These are phyloP conservation scores for Ptychoptera contaminata DNA, from an alignment of 2,888 invertebrate species.

Conservation along the genomic window DNA sequence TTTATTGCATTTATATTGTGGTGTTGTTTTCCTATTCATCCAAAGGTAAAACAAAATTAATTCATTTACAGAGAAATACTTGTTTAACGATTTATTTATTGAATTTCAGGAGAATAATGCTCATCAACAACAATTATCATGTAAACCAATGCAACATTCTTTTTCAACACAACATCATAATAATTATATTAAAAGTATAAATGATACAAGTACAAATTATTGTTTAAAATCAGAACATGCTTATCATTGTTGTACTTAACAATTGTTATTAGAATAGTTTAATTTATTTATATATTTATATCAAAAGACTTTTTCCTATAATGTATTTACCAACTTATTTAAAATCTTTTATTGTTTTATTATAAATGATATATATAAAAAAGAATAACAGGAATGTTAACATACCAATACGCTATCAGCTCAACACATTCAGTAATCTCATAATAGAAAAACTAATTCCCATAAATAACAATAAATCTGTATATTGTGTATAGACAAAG, in stretches of 20 bases:
- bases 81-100: not conserved
- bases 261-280: not conserved
- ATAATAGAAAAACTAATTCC: no score
- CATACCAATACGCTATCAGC: no score
- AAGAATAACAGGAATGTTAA: no score
- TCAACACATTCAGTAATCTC: no score
- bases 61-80: no score
- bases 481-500: no score
- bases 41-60: constrained; percentile 25
- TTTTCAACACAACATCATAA: constrained; percentile 9
- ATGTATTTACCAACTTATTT: no score
- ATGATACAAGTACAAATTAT: constrained; percentile 8
- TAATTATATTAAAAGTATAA: constrained; percentile 8
- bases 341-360: no score
- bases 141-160: constrained; percentile 23
- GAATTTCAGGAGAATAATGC: constrained; percentile 22
- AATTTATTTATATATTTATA: not conserved
- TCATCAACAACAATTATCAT: constrained; percentile 29
- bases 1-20: constrained; percentile 45
- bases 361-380: no score
- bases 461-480: no score
- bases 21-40: constrained; percentile 45
- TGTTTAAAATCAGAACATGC: constrained; percentile 21
- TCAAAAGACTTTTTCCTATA: no score
- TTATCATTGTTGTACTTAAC: constrained; percentile 30